Percentiles rank a stretch among this genome's conserved stretches.
phyloP scores from a whole-genome alignment of 2,888 invertebrate species.

The Macrostomum cliftonense region DNA sequence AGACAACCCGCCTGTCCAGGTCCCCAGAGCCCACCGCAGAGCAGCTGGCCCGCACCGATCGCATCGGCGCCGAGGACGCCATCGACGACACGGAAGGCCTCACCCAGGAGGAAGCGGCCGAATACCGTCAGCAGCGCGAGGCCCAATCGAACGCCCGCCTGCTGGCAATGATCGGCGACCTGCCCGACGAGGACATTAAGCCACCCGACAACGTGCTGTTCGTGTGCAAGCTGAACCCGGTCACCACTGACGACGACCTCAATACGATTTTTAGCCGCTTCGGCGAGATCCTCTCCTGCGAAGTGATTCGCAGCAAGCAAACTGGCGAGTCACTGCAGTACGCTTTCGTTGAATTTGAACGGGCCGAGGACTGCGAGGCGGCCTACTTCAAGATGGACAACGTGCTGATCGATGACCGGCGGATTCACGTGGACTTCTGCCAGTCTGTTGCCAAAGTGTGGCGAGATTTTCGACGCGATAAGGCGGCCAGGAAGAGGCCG shows the following conservation, averaged over 20 bases:
- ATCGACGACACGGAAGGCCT: constrained; percentile 73
- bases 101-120: constrained; percentile 61
- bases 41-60: constrained; percentile 40
- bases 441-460: constrained; percentile 74
- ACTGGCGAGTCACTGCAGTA: constrained; percentile 76
- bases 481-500: too few relatives aligned
- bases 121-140: constrained; percentile 69
- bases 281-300: constrained; percentile 59
- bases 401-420: constrained; percentile 86
- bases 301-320: constrained; percentile 4
- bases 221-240: constrained; percentile 94
- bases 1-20: too few relatives aligned
- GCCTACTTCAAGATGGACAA: constrained; percentile 99
- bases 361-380: constrained; percentile 60
- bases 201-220: constrained; percentile 97
- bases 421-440: constrained; percentile 97
- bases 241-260: constrained; percentile 84
- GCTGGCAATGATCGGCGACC: constrained; percentile 55
- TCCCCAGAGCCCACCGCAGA: constrained; percentile 69
- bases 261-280: constrained; percentile 93
- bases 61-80: constrained; percentile 79
- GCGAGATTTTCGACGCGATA: constrained; percentile 17
- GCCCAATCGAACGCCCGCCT: constrained; percentile 83
- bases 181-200: constrained; percentile 86
- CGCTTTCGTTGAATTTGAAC: constrained; percentile 90